Conservation (phyloP, 2,113 vertebrate species). For the Gopherus flavomarginatus region DNA sequence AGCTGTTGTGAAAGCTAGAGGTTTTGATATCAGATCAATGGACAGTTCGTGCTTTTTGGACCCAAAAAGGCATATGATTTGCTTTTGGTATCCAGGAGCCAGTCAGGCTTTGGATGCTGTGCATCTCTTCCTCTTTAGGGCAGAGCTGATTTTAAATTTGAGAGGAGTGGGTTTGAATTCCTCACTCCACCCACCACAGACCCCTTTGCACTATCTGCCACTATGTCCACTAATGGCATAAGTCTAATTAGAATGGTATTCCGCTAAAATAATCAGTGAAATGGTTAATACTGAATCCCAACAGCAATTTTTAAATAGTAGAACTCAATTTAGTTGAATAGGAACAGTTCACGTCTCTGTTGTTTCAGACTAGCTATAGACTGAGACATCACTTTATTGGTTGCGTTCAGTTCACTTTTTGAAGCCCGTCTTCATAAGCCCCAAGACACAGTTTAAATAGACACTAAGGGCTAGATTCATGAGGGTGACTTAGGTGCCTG, state of each 20-base stretch:
- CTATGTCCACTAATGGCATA: background rate
- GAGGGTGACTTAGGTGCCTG: background rate
- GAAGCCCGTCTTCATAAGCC: background rate
- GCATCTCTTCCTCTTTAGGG: background rate
- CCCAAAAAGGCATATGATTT: background rate
- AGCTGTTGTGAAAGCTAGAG: background rate
- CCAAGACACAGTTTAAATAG: background rate
- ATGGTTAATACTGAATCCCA: background rate
- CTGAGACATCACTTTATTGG: background rate
- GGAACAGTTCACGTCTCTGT: background rate
- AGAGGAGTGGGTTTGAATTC: background rate
- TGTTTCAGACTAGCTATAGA: background rate
- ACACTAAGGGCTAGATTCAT: background rate
- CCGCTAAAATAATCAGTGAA: background rate
- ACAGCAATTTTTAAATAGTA: background rate
- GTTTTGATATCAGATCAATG: background rate
- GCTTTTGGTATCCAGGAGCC: background rate
- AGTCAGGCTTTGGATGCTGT: background rate
- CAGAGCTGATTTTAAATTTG: background rate
- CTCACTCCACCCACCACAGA: background rate
- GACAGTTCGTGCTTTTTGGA: background rate
- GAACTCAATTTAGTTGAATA: background rate
- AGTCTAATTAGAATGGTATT: background rate
- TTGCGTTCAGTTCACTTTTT: background rate
- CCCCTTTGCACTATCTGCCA: background rate